Conservation (phyloP, 2,113 vertebrate species). For the Microtus montanus region DNA sequence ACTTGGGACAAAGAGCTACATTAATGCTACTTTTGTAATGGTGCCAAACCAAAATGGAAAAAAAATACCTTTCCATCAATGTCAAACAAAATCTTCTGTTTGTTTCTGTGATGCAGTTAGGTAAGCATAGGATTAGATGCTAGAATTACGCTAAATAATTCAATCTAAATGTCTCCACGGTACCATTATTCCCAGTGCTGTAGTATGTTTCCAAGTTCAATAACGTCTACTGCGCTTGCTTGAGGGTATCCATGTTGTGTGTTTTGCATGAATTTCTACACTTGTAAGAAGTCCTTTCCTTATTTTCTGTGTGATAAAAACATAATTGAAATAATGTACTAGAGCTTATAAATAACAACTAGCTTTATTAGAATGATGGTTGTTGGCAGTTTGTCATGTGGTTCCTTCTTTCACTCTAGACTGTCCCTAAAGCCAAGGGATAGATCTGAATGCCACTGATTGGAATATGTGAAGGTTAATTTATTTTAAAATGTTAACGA, state of each 20-base stretch:
- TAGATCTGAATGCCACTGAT: neutral
- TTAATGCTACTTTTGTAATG: conserved; percentile 7
- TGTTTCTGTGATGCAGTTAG: neutral
- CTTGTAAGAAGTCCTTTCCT: neutral
- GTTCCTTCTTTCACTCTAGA: neutral
- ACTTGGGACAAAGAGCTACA: neutral
- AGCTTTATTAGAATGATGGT: neutral
- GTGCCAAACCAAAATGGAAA: conserved; percentile 21
- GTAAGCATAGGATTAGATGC: conserved; percentile 37
- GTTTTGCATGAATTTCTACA: neutral
- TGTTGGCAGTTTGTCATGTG: neutral
- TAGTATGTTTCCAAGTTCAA: neutral
- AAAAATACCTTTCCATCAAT: conserved; percentile 6
- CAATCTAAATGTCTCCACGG: neutral
- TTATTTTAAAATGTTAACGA: neutral
- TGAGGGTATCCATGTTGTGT: neutral
- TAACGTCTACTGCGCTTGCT: neutral
- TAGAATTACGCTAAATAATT: neutral
- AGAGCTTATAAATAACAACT: conserved; percentile 1
- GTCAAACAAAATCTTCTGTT: conserved; percentile 4
- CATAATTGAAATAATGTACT: neutral
- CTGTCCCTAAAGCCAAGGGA: conserved; percentile 18
- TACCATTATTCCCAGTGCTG: neutral
- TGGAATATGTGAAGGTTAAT: neutral
- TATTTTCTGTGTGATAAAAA: neutral